phyloP scores from a whole-genome alignment of 2,113 vertebrate genomes.

The Lampris incognitus region DNA sequence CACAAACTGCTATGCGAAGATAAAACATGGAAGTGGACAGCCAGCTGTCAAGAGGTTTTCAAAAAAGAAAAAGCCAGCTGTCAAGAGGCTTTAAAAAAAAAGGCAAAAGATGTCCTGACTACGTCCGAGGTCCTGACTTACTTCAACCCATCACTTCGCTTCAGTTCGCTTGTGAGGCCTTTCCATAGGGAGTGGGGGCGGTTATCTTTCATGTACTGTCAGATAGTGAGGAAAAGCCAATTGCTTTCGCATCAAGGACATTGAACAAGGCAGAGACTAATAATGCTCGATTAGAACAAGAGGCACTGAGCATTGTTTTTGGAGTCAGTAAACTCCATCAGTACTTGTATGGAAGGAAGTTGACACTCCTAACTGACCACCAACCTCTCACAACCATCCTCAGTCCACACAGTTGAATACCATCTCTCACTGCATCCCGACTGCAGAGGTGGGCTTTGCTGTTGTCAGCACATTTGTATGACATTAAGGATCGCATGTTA shows the following conservation, averaged over 20 bases:
- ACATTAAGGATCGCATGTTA: constrained; percentile 54
- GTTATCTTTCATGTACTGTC: constrained; percentile 72
- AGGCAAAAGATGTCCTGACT: constrained; percentile 73
- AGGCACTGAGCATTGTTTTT: constrained; percentile 33
- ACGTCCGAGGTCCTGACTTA: constrained; percentile 74
- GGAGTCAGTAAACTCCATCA: too few species aligned
- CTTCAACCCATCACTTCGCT: constrained; percentile 76
- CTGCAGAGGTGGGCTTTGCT: too few species aligned
- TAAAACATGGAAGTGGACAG: constrained; percentile 32
- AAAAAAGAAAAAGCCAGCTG: constrained; percentile 74
- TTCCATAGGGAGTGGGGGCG: constrained; percentile 74
- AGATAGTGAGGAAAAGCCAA: constrained; percentile 69
- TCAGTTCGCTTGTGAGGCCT: constrained; percentile 78
- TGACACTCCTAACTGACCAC: constrained; percentile 53
- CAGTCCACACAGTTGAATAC: constrained; percentile 35
- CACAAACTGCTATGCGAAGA: constrained; percentile 42
- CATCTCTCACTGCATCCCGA: constrained; percentile 52
- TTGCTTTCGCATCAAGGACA: too few species aligned
- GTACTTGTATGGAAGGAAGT: too few species aligned
- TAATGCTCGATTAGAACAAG: constrained; percentile 50
- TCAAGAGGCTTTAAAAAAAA: constrained; percentile 71
- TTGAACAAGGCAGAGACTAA: constrained; percentile 56
- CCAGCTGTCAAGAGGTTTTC: constrained; percentile 2
- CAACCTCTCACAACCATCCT: constrained; percentile 48
- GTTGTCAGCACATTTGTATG: constrained; percentile 11